Conservation (phyloP, 2,113 vertebrate genomes). For the Leucopsar rothschildi region DNA sequence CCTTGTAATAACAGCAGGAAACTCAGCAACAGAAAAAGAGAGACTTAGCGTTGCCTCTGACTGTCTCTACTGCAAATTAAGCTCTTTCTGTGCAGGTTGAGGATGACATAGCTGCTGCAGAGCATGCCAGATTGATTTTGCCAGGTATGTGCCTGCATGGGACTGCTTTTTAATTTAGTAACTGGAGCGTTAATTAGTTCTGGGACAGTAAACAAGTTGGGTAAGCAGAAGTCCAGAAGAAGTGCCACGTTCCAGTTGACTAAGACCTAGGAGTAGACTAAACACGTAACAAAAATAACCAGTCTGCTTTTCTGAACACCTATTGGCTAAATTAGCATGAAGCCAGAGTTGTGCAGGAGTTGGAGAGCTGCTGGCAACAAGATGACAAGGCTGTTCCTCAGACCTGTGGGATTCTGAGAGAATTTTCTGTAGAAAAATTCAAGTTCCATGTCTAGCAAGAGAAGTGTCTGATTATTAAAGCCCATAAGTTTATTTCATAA, state of each 20-base stretch:
- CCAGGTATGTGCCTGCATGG: background rate
- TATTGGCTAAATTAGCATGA: background rate
- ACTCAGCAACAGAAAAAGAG: background rate
- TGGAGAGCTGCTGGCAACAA: background rate
- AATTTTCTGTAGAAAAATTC: background rate
- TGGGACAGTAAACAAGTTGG: background rate
- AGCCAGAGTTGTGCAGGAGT: background rate
- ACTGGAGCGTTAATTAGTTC: background rate
- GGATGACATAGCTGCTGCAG: background rate
- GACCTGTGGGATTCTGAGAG: background rate
- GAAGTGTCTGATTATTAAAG: background rate
- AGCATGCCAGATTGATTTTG: background rate
- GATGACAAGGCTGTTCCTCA: background rate
- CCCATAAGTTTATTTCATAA: background rate
- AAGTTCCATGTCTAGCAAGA: background rate
- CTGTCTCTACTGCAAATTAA: background rate
- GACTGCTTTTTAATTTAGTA: constrained; percentile 12
- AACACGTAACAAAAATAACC: background rate
- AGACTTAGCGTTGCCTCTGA: background rate
- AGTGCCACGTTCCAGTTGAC: background rate
- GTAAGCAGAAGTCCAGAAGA: background rate
- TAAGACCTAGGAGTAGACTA: background rate
- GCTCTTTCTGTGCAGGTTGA: background rate
- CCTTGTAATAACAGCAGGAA: background rate
- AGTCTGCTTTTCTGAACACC: background rate